Base-by-base conservation (phyloP, 2,888 invertebrate species). In the Leucoma salicis region DNA sequence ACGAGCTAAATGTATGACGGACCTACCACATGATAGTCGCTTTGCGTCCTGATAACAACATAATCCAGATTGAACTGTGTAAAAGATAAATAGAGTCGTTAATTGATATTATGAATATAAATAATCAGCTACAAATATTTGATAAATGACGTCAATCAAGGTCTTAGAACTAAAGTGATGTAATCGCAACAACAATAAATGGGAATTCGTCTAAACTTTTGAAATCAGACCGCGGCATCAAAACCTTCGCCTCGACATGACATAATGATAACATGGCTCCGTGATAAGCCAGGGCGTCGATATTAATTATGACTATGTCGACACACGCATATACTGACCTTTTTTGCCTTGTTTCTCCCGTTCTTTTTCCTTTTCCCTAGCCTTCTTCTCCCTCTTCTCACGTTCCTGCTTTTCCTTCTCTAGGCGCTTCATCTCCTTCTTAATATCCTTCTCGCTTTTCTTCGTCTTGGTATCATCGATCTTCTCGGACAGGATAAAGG, bases 401-500 rank as follows among this genome's bases (percentile, higher is more conserved):
- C 82, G 73, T 60, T 90, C 90, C 57, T 74, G 78, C 63, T 87
- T 82, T 63, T 90, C 90, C 60, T 90, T 91, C 61, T 89, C 89
- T 35, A 89, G 70, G 48, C 83, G 72, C 65, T 84, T 88, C 79
- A 87, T 86, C 54, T 91, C 91, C 63, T 90, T 90, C 69, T 90
- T 90, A 53, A 90, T 61, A 31, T 90, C 91, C 62, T 90, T 90
- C 42, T 86, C 87, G 57, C 56, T 86, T 56, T 83, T 90, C 68
- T 82, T 86, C 54, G 78, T 75, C 70, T 89, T 85, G 39, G 87
- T 82, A 60, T 90, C 88, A 66, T 90, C 90, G 35, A 89, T 87
- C 64, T 91, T 91, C 69, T 92, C 92, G 57, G 91, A 88, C 61
- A 92, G 72, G 45, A 92, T 92, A 68, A 92, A 88, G 56, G 91